Conservation (phyloP, 2,113 vertebrate genomes). For the Eptesicus fuscus region DNA sequence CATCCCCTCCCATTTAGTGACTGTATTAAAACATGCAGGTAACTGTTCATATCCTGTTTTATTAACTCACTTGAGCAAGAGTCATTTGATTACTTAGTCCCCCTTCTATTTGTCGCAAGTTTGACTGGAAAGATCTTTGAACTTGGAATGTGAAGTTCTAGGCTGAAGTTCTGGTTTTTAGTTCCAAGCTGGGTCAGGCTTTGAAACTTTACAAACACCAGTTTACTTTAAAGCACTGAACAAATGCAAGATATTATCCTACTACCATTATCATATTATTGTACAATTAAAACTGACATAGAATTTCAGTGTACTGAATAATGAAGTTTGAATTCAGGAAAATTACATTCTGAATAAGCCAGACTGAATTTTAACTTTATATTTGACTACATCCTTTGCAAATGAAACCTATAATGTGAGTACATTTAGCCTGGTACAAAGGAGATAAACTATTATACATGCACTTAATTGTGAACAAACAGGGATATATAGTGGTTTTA, state of each 20-base stretch:
- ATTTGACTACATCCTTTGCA: neutral
- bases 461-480: neutral
- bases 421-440: neutral
- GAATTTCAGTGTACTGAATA: neutral
- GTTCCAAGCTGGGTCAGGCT: neutral
- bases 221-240: constrained; percentile 2
- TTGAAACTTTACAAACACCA: neutral
- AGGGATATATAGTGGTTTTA: constrained; percentile 25
- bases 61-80: neutral
- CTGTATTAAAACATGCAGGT: neutral
- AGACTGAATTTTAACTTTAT: constrained; percentile 26
- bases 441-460: neutral
- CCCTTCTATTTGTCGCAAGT: neutral
- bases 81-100: neutral
- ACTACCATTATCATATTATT: neutral
- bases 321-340: neutral
- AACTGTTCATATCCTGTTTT: neutral
- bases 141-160: neutral
- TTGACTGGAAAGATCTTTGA: constrained; percentile 25
- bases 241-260: neutral
- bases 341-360: neutral
- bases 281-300: neutral
- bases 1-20: neutral
- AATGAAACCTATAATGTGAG: constrained; percentile 1
- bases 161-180: neutral